These are phyloP conservation scores for Syngnathus rostellatus DNA, from an alignment of 2,797 vertebrate genomes.

Conservation along the genomic window DNA sequence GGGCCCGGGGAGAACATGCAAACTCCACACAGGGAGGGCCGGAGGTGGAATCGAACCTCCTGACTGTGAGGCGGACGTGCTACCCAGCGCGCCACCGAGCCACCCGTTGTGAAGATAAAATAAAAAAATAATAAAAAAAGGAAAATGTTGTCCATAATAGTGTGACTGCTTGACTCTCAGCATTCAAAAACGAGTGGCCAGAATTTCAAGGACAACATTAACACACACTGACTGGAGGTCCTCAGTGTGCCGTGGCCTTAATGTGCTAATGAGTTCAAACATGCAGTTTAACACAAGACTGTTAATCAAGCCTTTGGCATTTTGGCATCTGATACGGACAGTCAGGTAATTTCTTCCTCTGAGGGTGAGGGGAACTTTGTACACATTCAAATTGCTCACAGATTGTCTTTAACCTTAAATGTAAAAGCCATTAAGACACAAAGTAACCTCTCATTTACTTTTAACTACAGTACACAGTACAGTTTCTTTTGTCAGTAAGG, in stretches of 20 bases:
- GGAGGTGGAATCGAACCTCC: too few relatives aligned
- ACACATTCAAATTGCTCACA: constrained; percentile 36
- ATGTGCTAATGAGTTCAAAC: constrained; percentile 70
- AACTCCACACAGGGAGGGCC: too few relatives aligned
- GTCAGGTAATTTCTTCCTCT: constrained; percentile 54
- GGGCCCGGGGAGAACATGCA: too few relatives aligned
- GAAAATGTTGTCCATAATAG: neutral
- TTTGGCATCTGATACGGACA: constrained; percentile 58
- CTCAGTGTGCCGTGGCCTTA: constrained; percentile 41
- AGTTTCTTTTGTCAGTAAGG: neutral
- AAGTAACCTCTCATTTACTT: neutral
- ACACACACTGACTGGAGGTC: constrained; percentile 44
- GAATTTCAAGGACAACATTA: constrained; percentile 41
- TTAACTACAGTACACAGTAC: neutral
- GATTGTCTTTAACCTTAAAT: neutral
- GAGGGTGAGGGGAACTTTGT: constrained; percentile 58
- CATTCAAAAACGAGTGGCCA: constrained; percentile 25
- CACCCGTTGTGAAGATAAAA: too few relatives aligned
- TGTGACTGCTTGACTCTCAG: neutral
- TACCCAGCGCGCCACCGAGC: too few relatives aligned
- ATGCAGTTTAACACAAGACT: constrained; percentile 63
- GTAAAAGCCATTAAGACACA: neutral
- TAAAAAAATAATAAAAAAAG: too few relatives aligned
- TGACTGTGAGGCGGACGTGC: too few relatives aligned
- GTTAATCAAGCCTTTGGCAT: constrained; percentile 69